Percentiles rank a stretch among this genome's conserved stretches.
Conservation (phyloP, 1,140 invertebrate genomes). For the Chymomyza costata region DNA sequence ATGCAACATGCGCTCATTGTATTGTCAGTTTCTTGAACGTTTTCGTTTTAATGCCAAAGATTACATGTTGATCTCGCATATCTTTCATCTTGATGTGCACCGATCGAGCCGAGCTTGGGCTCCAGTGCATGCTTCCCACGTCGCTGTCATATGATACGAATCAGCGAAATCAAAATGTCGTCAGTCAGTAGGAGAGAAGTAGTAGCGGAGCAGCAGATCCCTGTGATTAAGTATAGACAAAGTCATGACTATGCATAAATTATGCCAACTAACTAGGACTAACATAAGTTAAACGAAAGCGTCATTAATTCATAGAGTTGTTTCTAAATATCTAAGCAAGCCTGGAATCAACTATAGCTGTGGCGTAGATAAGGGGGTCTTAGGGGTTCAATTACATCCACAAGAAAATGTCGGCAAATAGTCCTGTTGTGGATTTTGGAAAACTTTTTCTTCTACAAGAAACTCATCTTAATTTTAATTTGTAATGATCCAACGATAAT, state of each 20-base stretch:
- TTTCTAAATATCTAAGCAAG: no score
- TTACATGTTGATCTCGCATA: conserved; percentile 72
- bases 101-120: conserved; percentile 9
- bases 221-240: conserved; percentile 8
- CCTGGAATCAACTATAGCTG: no score
- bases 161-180: conserved; percentile 60
- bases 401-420: no score
- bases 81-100: conserved; percentile 57
- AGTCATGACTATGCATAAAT: conserved; percentile 60
- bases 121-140: conserved; percentile 60
- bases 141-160: conserved; percentile 54
- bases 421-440: no score
- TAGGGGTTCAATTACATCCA: no score
- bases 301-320: no score
- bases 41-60: conserved; percentile 64
- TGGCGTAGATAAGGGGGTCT: no score
- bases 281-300: no score
- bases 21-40: conserved; percentile 61
- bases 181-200: conserved; percentile 37
- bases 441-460: no score
- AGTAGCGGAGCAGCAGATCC: background rate
- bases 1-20: conserved; percentile 64
- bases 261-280: conserved; percentile 33
- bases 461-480: no score
- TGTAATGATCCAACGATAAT: no score